Evolutionary conservation across 2,888 invertebrate species (phyloP).

Genomic region (Plusia festucae): DNA sequence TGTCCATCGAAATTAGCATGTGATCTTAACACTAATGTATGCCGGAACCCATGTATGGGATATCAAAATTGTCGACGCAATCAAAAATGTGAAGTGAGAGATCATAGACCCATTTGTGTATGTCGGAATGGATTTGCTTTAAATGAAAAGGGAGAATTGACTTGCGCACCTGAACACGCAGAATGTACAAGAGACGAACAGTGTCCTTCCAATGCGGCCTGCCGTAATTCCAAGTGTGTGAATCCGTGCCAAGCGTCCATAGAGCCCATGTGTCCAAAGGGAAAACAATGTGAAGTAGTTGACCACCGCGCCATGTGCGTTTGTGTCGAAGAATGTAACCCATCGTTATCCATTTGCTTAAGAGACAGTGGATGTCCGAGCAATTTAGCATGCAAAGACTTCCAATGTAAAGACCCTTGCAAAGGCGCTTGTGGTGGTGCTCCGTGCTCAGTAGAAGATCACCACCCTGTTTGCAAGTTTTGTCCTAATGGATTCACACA

Average conservation of each 20-base stretch:
- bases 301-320: constrained; percentile 96
- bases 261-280: constrained; percentile 92
- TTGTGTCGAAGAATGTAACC: constrained; percentile 96
- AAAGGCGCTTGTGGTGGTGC: constrained; percentile 95
- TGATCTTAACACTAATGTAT: constrained; percentile 91
- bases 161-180: constrained; percentile 94
- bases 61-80: constrained; percentile 93
- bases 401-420: constrained; percentile 97
- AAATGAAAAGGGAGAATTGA: constrained; percentile 95
- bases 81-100: constrained; percentile 96
- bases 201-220: constrained; percentile 96
- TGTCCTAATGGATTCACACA: constrained; percentile 98
- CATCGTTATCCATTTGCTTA: constrained; percentile 95
- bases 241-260: constrained; percentile 94
- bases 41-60: constrained; percentile 94
- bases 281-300: constrained; percentile 96
- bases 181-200: constrained; percentile 95
- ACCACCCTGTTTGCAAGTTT: constrained; percentile 98
- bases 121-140: constrained; percentile 97
- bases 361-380: constrained; percentile 96
- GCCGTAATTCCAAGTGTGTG: constrained; percentile 94
- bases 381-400: constrained; percentile 95
- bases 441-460: constrained; percentile 98
- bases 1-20: constrained; percentile 94
- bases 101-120: constrained; percentile 95